Evolutionary conservation across 2,888 invertebrate genomes (phyloP).

Genomic region (Invenusta paracnida): DNA sequence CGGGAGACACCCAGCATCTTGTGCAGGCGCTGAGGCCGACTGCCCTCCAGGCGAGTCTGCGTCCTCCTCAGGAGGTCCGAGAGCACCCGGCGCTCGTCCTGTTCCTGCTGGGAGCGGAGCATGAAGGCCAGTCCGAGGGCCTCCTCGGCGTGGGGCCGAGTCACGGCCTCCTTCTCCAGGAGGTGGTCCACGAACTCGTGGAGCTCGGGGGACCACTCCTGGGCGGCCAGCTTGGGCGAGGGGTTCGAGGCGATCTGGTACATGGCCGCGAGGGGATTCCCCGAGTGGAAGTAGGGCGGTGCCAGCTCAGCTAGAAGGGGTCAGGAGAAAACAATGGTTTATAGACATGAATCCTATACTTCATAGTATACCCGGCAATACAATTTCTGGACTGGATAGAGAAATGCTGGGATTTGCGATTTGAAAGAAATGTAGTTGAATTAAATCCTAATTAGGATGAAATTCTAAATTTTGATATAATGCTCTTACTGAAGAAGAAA

Average conservation of each 20-base stretch:
- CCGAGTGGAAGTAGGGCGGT: constrained; percentile 85
- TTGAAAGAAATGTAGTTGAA: constrained; percentile 18
- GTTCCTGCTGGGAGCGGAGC: background rate
- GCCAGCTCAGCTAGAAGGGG: constrained; percentile 76
- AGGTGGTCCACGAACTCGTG: constrained; percentile 90
- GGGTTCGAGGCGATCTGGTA: constrained; percentile 99
- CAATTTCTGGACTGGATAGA: constrained; percentile 11
- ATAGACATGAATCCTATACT: too few relatives aligned
- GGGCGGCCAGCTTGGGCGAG: constrained; percentile 72
- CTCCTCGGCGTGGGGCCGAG: background rate
- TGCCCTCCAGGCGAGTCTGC: background rate
- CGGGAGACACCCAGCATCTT: background rate
- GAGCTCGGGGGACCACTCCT: constrained; percentile 71
- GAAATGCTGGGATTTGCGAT: constrained; percentile 16
- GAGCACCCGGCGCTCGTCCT: background rate
- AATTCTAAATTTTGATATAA: background rate
- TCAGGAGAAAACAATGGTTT: too few relatives aligned
- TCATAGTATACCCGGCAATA: constrained; percentile 15
- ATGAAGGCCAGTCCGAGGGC: background rate
- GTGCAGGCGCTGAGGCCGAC: constrained; percentile 15
- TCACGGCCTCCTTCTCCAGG: constrained; percentile 69
- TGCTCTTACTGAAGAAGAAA: background rate
- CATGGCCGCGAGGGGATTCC: constrained; percentile 99
- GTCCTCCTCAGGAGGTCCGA: background rate
- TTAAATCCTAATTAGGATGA: constrained; percentile 6